These are phyloP conservation scores for Drosophila grimshawi DNA, from an alignment of 1,140 invertebrate species.

Conservation along the genomic window DNA sequence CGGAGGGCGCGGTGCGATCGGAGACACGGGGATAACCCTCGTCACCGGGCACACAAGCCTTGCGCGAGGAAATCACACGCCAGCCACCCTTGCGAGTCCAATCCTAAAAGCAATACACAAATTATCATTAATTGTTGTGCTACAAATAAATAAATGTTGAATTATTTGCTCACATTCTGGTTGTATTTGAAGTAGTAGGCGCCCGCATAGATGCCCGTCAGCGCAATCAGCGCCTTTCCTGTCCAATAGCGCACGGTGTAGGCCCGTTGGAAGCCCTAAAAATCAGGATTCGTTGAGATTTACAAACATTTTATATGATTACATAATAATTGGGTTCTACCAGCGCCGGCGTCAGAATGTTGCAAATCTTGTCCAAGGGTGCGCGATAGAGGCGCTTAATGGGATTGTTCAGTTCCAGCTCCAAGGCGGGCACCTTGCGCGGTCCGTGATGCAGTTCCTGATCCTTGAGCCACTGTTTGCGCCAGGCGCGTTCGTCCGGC, in stretches of 20 bases:
- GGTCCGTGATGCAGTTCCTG: conserved; percentile 92
- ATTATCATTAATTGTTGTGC: not conserved
- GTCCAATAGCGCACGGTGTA: conserved; percentile 86
- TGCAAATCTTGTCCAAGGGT: conserved; percentile 88
- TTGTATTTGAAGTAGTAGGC: conserved; percentile 93
- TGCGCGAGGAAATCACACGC: conserved; percentile 86
- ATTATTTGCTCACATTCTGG: conserved; percentile 87
- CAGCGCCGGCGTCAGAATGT: conserved; percentile 86
- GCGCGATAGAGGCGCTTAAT: conserved; percentile 90
- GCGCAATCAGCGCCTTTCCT: conserved; percentile 87
- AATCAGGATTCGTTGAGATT: not conserved
- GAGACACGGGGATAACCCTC: conserved; percentile 87
- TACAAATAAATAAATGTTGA: too few species aligned
- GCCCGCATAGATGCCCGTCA: conserved; percentile 85
- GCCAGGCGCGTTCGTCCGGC: conserved; percentile 92
- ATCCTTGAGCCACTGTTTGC: conserved; percentile 93
- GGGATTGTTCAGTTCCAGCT: conserved; percentile 89
- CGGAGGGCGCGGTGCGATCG: conserved; percentile 85
- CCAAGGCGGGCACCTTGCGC: conserved; percentile 87
- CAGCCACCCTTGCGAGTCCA: conserved; percentile 90
- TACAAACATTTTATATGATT: conserved; percentile 42
- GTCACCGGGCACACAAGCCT: conserved; percentile 87
- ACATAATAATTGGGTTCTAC: conserved; percentile 85
- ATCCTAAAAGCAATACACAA: conserved; percentile 84
- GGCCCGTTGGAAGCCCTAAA: conserved; percentile 86